Conservation (phyloP, 2,888 invertebrate genomes). For the Ormyrus labotus region DNA sequence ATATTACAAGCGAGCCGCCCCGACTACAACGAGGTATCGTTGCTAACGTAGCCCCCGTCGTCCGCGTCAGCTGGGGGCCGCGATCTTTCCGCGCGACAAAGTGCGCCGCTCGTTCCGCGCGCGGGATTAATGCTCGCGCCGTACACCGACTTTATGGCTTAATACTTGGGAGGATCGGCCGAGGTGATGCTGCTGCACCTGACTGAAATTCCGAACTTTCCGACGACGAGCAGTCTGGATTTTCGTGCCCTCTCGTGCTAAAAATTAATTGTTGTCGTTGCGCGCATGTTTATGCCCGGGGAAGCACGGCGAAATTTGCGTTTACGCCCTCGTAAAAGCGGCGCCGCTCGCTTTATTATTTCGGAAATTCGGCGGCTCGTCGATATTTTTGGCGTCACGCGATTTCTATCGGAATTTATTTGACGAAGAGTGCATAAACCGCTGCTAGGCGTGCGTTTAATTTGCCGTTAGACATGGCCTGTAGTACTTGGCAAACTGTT, state of each 20-base stretch:
- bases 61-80: background rate
- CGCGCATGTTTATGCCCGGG: slow-evolving; percentile 34
- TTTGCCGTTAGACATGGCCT: too few relatives aligned
- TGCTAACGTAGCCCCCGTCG: background rate
- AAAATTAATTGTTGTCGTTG: slow-evolving; percentile 54
- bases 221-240: background rate
- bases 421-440: background rate
- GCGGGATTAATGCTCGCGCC: slow-evolving; percentile 61
- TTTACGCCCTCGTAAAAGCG: slow-evolving; percentile 41
- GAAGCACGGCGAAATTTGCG: slow-evolving; percentile 9
- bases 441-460: too few relatives aligned
- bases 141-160: slow-evolving; percentile 61
- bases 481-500: too few relatives aligned
- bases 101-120: slow-evolving; percentile 50
- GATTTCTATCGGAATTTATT: background rate
- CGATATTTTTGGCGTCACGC: background rate
- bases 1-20: slow-evolving; percentile 61
- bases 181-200: slow-evolving; percentile 9
- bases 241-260: slow-evolving; percentile 33
- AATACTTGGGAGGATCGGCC: slow-evolving; percentile 60
- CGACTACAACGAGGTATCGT: slow-evolving; percentile 52
- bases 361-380: slow-evolving; percentile 27
- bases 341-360: slow-evolving; percentile 37
- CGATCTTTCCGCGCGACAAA: slow-evolving; percentile 40
- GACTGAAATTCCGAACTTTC: slow-evolving; percentile 49